Evolutionary conservation across 92 coral and sea anemone species (phyloP), one percentile per base, ranked within the genome.

Genomic region (Nematostella vectensis): DNA sequence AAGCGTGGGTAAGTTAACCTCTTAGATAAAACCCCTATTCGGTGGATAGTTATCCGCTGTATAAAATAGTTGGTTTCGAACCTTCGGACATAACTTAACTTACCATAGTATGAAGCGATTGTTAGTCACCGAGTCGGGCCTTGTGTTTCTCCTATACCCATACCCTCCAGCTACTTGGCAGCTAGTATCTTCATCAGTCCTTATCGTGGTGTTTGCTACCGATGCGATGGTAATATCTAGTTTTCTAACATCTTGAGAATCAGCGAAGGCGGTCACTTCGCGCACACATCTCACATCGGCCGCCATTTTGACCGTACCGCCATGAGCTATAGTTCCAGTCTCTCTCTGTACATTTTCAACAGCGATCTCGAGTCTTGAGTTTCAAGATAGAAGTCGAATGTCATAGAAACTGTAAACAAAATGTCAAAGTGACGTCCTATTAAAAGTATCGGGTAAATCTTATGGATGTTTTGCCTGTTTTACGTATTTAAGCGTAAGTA

Each of bases 31-130:
- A n/a, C n/a, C n/a, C n/a, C n/a, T n/a, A n/a, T n/a, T n/a, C n/a
- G n/a, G n/a, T n/a, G n/a, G n/a, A n/a, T n/a, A n/a, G n/a, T n/a
- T n/a, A n/a, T n/a, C n/a, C n/a, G n/a, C n/a, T n/a, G n/a, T n/a
- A n/a, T n/a, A n/a, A n/a, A n/a, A n/a, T n/a, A n/a, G n/a, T n/a
- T n/a, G n/a, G n/a, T n/a, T n/a, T n/a, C n/a, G n/a, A n/a, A n/a
- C n/a, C n/a, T n/a, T n/a, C n/a, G n/a, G n/a, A n/a, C n/a, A n/a
- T n/a, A n/a, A n/a, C n/a, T n/a, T n/a, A 22, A 65, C 83, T 44
- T 48, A 93, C 99, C 99, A 93, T 69, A 75, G 68, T 19, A 93
- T 93, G 38, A 82, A 93, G n/a, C 99, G 83, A 60, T 93, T 93
- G 25, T 83, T 61, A 3, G 88, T 80, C 29, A 79, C 71, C 1